Base-by-base conservation (phyloP, 2,888 invertebrate species). In the Scaptodrosophila latifasciaeformis region DNA sequence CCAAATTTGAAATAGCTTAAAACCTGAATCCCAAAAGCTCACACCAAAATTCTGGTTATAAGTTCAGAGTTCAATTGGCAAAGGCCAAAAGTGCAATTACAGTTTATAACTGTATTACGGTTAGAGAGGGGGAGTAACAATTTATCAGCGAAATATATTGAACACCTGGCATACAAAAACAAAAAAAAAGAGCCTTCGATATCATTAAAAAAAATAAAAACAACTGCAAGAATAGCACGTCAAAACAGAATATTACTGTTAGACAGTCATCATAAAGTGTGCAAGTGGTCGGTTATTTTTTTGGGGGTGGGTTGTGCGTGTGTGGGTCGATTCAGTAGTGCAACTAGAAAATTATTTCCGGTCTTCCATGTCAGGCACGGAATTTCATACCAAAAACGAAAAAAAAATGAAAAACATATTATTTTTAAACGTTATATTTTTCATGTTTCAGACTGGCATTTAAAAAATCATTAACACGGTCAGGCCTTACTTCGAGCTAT, bases 161-260 rank as follows among this genome's bases (percentile, higher is more conserved):
- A 83, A 83, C 83, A 83, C 83, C 83, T 84, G 83, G 72, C 50
- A 51, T 51, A n/a, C n/a, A n/a, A n/a, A n/a, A n/a, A n/a, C n/a
- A n/a, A n/a, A n/a, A n/a, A n/a, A n/a, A n/a, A n/a, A n/a, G n/a
- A n/a, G 50, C 69, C 70, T 62, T 59, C 70, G 63, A 51, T 75
- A 67, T 56, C 66, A 67, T 67, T 68, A 71, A 76, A 64, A 65
- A 67, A 58, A 55, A 44, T 59, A 59, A 50, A 54, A 67, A 62
- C 44, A 48, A 13, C 2, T 31, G 13, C 59, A n/a, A 49, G 54
- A 52, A 40, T 44, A 49, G 49, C 57, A 53, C 30, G 56, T 42
- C 30, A 31, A 10, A 49, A 52, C 15, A 59, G 59, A 67, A 75
- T 65, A 64, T 54, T 54, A 70, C 42, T 50, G 51, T n/a, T n/a